Conservation (phyloP, 2,888 invertebrate genomes). For the Bugula neritina region DNA sequence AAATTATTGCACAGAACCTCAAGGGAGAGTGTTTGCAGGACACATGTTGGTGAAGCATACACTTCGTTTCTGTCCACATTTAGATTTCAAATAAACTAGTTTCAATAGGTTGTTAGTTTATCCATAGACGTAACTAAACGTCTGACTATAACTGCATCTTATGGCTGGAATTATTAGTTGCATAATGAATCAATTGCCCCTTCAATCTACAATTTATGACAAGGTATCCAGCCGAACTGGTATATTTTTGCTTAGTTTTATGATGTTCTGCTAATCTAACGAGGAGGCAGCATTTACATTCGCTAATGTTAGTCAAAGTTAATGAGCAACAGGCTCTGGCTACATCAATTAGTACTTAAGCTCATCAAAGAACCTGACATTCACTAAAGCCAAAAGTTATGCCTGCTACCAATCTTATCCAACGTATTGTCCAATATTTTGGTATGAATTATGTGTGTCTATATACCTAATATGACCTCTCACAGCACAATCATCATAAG, state of each 20-base stretch:
- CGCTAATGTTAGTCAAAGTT: conserved; percentile 18
- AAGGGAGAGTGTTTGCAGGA: neutral
- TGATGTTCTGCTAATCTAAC: neutral
- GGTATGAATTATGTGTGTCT: conserved; percentile 27
- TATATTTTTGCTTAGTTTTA: neutral
- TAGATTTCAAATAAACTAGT: too few species aligned
- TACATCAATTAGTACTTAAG: conserved; percentile 23
- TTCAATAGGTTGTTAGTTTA: too few species aligned
- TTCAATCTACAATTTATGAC: neutral
- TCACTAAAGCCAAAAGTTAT: conserved; percentile 16
- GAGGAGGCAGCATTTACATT: conserved; percentile 6
- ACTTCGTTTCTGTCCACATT: too few species aligned
- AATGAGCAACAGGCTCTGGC: conserved; percentile 19
- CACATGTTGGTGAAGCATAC: too few species aligned
- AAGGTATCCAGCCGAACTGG: too few species aligned
- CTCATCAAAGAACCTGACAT: conserved; percentile 27
- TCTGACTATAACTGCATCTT: too few species aligned
- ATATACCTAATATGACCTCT: conserved; percentile 28
- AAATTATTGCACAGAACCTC: neutral
- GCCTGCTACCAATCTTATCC: conserved; percentile 25
- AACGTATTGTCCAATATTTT: conserved; percentile 27
- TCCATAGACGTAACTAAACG: too few species aligned
- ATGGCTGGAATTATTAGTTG: too few species aligned
- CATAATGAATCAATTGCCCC: neutral
- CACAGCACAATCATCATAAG: conserved; percentile 25